phyloP scores from a whole-genome alignment of 2,113 vertebrate genomes.

The Atlantisia rogersi region DNA sequence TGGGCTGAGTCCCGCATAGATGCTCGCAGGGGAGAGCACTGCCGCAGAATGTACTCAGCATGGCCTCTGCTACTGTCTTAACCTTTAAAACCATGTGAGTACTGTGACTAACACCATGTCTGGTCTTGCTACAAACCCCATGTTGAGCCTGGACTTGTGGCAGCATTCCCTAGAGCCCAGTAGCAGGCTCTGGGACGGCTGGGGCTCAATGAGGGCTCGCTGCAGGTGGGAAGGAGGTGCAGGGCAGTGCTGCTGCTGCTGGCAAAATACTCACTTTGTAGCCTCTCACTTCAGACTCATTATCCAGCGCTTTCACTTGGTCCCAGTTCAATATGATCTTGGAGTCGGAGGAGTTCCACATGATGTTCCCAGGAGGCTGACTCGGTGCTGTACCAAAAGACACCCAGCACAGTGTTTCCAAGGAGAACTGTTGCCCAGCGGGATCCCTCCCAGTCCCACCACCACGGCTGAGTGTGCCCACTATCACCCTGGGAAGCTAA shows the following conservation, averaged over 20 bases:
- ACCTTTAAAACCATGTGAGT: fast-evolving
- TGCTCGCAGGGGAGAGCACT: background rate
- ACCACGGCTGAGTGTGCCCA: background rate
- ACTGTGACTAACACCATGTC: background rate
- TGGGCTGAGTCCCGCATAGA: fast-evolving
- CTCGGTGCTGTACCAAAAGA: conserved; percentile 85
- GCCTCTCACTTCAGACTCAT: conserved; percentile 97
- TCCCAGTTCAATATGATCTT: conserved; percentile 98
- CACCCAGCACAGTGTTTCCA: background rate
- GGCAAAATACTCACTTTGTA: conserved; percentile 88
- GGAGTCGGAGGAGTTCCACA: conserved; percentile 95
- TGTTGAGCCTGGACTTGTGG: background rate
- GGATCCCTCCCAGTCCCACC: background rate
- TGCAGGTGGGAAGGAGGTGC: background rate
- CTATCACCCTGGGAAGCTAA: conserved; percentile 22
- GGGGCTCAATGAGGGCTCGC: background rate
- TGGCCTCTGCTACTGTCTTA: background rate
- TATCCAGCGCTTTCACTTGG: conserved; percentile 95
- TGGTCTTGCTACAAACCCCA: background rate
- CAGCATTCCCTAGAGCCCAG: background rate
- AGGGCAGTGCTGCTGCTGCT: background rate
- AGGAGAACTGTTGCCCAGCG: background rate
- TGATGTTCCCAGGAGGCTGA: conserved; percentile 92
- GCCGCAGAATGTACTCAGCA: fast-evolving
- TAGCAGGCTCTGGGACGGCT: fast-evolving